These are phyloP conservation scores for Salvator merianae DNA, from an alignment of 2,113 vertebrate species.

Conservation along the genomic window DNA sequence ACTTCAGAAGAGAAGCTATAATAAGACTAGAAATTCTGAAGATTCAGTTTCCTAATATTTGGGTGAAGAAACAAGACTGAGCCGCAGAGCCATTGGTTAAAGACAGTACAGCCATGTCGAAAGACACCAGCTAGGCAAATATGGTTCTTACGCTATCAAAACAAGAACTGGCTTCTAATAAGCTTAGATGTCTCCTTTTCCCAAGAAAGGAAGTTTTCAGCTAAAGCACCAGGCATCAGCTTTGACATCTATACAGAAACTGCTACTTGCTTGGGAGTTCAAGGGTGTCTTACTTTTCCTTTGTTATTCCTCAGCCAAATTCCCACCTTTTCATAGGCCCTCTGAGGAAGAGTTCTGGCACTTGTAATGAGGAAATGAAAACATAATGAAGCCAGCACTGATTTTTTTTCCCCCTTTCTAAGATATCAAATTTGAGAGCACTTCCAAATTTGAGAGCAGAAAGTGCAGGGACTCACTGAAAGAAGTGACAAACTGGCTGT, in stretches of 20 bases:
- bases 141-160: not conserved
- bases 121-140: too few species aligned
- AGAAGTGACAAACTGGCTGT: slow-evolving; percentile 41
- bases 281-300: not conserved
- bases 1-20: slow-evolving; percentile 31
- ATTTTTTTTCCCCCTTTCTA: slow-evolving; percentile 34
- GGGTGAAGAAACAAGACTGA: not conserved
- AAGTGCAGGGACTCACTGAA: slow-evolving; percentile 50
- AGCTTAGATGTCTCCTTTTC: not conserved
- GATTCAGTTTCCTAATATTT: slow-evolving; percentile 31
- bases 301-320: not conserved
- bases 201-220: not conserved
- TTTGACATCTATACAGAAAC: slow-evolving; percentile 17
- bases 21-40: slow-evolving; percentile 30
- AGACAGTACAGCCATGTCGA: too few species aligned
- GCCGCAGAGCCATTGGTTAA: too few species aligned
- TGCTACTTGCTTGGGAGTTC: slow-evolving; percentile 31
- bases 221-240: slow-evolving; percentile 12
- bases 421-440: slow-evolving; percentile 28
- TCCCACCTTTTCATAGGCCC: not conserved
- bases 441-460: slow-evolving; percentile 28
- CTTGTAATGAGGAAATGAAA: slow-evolving; percentile 47
- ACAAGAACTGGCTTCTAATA: slow-evolving; percentile 1
- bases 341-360: slow-evolving; percentile 47
- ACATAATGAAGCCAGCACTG: slow-evolving; percentile 21